These are phyloP conservation scores for Peromyscus melanophrys DNA, from an alignment of 2,797 vertebrate species.

Conservation along the genomic window DNA sequence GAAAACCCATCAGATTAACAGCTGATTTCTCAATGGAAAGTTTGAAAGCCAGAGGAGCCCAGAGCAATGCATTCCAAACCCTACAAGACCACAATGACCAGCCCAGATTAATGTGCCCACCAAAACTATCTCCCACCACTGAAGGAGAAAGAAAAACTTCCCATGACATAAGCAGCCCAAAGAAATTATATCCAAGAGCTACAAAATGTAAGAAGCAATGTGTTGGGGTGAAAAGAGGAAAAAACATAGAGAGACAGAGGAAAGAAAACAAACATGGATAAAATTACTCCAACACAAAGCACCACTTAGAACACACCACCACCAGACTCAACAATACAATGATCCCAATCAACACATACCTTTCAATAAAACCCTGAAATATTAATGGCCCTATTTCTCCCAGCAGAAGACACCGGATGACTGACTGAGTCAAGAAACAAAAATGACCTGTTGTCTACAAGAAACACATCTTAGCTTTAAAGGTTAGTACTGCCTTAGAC, in stretches of 20 bases:
- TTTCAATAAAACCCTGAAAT: background rate
- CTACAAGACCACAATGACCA: background rate
- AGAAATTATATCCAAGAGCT: background rate
- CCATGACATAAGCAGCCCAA: background rate
- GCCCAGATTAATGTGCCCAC: background rate
- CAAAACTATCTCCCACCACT: background rate
- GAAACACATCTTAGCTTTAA: background rate
- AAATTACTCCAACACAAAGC: background rate
- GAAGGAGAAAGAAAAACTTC: background rate
- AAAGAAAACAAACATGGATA: background rate
- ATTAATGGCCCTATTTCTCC: background rate
- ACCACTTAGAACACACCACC: background rate
- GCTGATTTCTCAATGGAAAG: background rate
- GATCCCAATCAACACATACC: background rate
- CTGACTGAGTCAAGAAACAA: background rate
- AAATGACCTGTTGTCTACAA: background rate
- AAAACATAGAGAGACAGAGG: background rate
- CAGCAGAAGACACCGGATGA: background rate
- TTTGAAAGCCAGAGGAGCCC: background rate
- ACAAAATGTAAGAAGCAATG: background rate
- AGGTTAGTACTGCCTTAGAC: background rate
- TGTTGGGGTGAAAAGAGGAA: background rate
- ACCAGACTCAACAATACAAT: background rate
- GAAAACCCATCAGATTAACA: background rate
- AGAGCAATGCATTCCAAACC: background rate